Conservation (phyloP, 2,797 vertebrate species). For the Catharus ustulatus region DNA sequence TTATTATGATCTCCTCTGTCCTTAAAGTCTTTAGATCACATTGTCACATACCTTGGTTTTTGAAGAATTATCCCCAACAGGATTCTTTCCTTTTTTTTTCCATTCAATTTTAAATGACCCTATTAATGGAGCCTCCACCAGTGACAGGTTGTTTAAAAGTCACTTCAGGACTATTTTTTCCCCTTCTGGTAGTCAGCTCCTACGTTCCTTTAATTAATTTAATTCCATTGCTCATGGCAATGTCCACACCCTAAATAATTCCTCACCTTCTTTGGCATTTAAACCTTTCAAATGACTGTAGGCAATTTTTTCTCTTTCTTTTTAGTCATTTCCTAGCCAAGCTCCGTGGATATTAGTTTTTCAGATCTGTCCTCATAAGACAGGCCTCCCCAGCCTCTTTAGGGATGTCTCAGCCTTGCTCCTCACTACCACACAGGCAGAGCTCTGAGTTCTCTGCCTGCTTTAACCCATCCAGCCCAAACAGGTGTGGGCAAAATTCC, state of each 20-base stretch:
- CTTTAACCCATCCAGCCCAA: background rate
- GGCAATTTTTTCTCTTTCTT: slow-evolving; percentile 39
- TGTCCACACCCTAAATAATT: slow-evolving; percentile 64
- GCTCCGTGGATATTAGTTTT: slow-evolving; percentile 43
- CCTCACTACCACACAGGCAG: background rate
- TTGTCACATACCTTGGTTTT: background rate
- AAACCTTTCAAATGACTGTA: slow-evolving; percentile 43
- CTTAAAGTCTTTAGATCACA: slow-evolving; percentile 15
- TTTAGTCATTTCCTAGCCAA: slow-evolving; percentile 51
- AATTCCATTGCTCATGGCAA: slow-evolving; percentile 26
- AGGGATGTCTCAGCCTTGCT: background rate
- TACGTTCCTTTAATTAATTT: slow-evolving; percentile 20
- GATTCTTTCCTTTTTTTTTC: slow-evolving; percentile 26
- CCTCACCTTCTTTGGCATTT: slow-evolving; percentile 52
- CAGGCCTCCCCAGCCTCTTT: background rate
- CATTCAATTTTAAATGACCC: slow-evolving; percentile 58
- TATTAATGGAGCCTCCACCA: slow-evolving; percentile 44
- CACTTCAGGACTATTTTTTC: slow-evolving; percentile 7
- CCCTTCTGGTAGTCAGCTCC: background rate
- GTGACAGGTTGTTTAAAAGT: slow-evolving; percentile 18
- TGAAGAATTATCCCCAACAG: slow-evolving; percentile 62
- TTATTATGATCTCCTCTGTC: background rate
- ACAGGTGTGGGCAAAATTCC: background rate
- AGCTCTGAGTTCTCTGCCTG: background rate
- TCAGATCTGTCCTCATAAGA: slow-evolving; percentile 42